Evolutionary conservation across 2,888 invertebrate genomes (phyloP).

Genomic region (Orgyia antiqua): DNA sequence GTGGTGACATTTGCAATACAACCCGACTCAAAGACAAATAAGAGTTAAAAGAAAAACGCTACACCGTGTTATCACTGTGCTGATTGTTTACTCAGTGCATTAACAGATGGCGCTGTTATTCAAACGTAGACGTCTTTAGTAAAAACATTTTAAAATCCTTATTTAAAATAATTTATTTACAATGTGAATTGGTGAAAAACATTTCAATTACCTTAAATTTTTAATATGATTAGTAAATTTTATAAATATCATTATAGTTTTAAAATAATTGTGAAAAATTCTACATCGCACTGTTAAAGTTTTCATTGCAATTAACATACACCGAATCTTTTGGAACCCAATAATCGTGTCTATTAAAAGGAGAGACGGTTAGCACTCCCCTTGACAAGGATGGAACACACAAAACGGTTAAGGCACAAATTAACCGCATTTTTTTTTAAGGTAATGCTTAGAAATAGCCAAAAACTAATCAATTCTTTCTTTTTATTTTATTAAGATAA

Average conservation of each 20-base stretch:
- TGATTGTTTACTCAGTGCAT: neutral
- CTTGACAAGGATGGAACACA: constrained; percentile 95
- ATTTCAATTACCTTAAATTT: neutral
- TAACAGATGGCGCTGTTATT: constrained; percentile 28
- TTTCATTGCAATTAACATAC: neutral
- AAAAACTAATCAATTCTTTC: no score
- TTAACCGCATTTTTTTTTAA: constrained; percentile 52
- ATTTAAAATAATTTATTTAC: neutral
- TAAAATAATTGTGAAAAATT: neutral
- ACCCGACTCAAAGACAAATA: neutral
- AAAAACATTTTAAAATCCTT: neutral
- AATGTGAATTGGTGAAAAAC: neutral
- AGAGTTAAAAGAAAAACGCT: no score
- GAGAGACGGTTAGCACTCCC: constrained; percentile 98
- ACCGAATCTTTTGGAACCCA: neutral
- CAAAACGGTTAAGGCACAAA: constrained; percentile 48
- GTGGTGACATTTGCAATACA: neutral
- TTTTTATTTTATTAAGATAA: no score
- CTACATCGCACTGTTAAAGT: constrained; percentile 25
- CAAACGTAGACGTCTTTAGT: neutral
- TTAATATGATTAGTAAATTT: neutral
- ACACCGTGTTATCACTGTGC: no score
- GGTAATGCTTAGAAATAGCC: no score
- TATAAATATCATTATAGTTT: neutral
- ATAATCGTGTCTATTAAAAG: constrained; percentile 94